Conservation (phyloP, 1,140 invertebrate species). For the Drosophila triauraria region DNA sequence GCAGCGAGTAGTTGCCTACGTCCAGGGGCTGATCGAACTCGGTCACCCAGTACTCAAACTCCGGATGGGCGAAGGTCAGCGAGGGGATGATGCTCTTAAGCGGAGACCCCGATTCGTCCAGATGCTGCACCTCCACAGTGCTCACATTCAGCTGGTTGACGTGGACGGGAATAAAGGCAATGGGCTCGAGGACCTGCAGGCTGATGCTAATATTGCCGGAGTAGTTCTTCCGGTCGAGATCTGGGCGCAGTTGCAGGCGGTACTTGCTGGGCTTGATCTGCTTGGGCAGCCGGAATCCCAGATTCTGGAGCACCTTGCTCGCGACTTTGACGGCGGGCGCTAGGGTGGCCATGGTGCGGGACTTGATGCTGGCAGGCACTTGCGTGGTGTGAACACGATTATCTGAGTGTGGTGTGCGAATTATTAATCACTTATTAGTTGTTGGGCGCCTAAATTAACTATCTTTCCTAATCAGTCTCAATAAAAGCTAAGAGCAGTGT, state of each 20-base stretch:
- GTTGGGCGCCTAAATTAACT: neutral
- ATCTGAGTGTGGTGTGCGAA: constrained; percentile 40
- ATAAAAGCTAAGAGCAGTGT: constrained; percentile 15
- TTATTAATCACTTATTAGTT: constrained; percentile 12
- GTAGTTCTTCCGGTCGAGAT: constrained; percentile 90
- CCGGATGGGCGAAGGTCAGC: constrained; percentile 86
- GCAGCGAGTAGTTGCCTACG: constrained; percentile 88
- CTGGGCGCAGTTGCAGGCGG: constrained; percentile 90
- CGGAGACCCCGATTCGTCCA: constrained; percentile 62
- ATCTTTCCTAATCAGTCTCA: constrained; percentile 31
- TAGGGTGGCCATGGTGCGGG: constrained; percentile 51
- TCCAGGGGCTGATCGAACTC: constrained; percentile 85
- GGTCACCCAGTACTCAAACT: constrained; percentile 90
- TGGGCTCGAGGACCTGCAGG: constrained; percentile 87
- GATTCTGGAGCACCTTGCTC: constrained; percentile 68
- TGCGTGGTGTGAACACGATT: constrained; percentile 56
- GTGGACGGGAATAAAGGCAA: constrained; percentile 90
- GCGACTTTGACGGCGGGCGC: constrained; percentile 65
- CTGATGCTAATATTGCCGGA: constrained; percentile 90
- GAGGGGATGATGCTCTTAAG: constrained; percentile 46
- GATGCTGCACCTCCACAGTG: constrained; percentile 56
- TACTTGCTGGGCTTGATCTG: constrained; percentile 91
- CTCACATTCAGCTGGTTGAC: constrained; percentile 86
- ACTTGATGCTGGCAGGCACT: constrained; percentile 57
- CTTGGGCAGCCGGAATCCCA: constrained; percentile 88